Evolutionary conservation across 2,797 vertebrate species (phyloP).

Genomic region (Myotis planiceps): DNA sequence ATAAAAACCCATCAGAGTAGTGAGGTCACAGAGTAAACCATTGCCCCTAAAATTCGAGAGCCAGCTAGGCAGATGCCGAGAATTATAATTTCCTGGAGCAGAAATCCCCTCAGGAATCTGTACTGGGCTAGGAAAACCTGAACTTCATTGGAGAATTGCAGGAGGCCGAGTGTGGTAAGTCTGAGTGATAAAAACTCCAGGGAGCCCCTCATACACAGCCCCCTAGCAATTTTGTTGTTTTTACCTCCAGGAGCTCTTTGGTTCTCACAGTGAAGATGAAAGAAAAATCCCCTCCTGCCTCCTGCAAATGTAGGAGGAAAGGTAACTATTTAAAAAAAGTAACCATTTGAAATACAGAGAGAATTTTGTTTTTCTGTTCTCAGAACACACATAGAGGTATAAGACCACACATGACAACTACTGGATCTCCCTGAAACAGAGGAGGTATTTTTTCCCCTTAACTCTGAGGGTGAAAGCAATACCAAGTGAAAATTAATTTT

Average conservation of each 20-base stretch:
- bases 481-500: background rate
- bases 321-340: background rate
- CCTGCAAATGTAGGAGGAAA: background rate
- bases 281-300: background rate
- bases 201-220: background rate
- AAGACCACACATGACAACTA: background rate
- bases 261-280: background rate
- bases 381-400: background rate
- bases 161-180: background rate
- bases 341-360: background rate
- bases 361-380: background rate
- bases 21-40: background rate
- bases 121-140: background rate
- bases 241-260: background rate
- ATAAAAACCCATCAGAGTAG: background rate
- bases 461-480: background rate
- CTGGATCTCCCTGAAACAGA: background rate
- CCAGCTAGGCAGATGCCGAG: background rate
- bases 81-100: background rate
- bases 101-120: background rate
- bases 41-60: background rate
- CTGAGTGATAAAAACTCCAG: background rate
- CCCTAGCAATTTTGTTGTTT: background rate
- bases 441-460: background rate
- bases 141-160: background rate